Base-by-base conservation (phyloP, 2,888 invertebrate genomes). In the Coenonympha glycerion region DNA sequence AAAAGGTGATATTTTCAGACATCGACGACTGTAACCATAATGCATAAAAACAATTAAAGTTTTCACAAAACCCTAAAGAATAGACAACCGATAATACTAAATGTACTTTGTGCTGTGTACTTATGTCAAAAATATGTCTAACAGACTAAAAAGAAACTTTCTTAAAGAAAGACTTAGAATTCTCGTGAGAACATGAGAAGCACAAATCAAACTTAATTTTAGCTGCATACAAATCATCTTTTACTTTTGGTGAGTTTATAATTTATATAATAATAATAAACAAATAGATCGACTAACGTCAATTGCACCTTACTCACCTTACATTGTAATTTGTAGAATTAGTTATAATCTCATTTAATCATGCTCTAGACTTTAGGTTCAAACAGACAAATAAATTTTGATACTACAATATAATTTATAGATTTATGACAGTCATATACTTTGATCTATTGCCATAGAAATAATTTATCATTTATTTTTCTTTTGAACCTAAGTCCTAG, bases 401-500 rank as follows among this genome's bases (percentile, higher is more conserved):
- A n/a, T n/a, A n/a, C n/a, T n/a, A n/a, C n/a, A n/a, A n/a, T n/a
- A n/a, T n/a, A n/a, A n/a, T n/a, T n/a, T n/a, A n/a, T n/a, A n/a
- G n/a, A n/a, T n/a, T n/a, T n/a, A n/a, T n/a, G n/a, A n/a, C n/a
- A n/a, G n/a, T n/a, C n/a, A n/a, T n/a, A n/a, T n/a, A n/a, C n/a
- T n/a, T n/a, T n/a, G n/a, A n/a, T n/a, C n/a, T n/a, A n/a, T n/a
- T n/a, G n/a, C n/a, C n/a, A n/a, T n/a, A n/a, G n/a, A n/a, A n/a
- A n/a, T n/a, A n/a, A n/a, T n/a, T n/a, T n/a, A n/a, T n/a, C 0
- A 1, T 6, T 42, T 0, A 1, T 6, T 42, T 30, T 2, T 19
- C 15, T n/a, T n/a, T n/a, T n/a, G 47, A 48, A 31, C 53, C 56
- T 53, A 50, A 53, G 36, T 31, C 31, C 50, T 53, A 53, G 33